Evolutionary conservation across 2,888 invertebrate genomes (phyloP), one percentile per base, ranked within the genome.

Genomic region (Aquatica leii): DNA sequence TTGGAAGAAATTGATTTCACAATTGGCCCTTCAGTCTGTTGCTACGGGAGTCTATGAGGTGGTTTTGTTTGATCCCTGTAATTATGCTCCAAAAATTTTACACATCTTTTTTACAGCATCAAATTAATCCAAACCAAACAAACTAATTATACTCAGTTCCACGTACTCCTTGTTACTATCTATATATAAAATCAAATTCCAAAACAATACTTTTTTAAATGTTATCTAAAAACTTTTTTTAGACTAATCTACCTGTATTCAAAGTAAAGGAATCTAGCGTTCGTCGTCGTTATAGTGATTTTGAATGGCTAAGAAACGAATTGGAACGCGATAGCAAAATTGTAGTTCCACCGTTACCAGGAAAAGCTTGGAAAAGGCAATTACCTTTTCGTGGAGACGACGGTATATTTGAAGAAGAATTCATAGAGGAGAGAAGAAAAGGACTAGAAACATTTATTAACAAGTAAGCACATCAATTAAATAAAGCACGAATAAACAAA

Each of bases 311-410:
- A 69, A 90, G 98, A 83, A 97, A 94, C 81, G 99, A 99, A 85
- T 84, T 99, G 78, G 99, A 99, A 85, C 87, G 99, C 81, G 99
- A 99, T 82, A 98, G 98, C 84, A 99, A 99, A 95, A 99, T 99
- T 84, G 98, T 99, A 57, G 99, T 99, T 40, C 99, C 99, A 65
- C 92, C 96, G 35, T 85, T 99, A 76, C 99, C 99, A 1, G 97
- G 98, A 14, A 99, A 99, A 86, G 98, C 99, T 5, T 91, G 97
- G 90, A 98, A 98, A 83, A 87, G 98, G 78, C 98, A 98, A 82
- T 88, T 99, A 83, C 99, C 99, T 15, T 99, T 99, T 84, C 88
- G 99, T 70, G 93, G 95, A 11, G 99, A 99, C 79, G 99, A 99
- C 84, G 99, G 99, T 57, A 96, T 99, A 77, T 99, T 97, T 82